Conservation (phyloP, 1,140 invertebrate species). For the Aphelenchoides fujianensis region DNA sequence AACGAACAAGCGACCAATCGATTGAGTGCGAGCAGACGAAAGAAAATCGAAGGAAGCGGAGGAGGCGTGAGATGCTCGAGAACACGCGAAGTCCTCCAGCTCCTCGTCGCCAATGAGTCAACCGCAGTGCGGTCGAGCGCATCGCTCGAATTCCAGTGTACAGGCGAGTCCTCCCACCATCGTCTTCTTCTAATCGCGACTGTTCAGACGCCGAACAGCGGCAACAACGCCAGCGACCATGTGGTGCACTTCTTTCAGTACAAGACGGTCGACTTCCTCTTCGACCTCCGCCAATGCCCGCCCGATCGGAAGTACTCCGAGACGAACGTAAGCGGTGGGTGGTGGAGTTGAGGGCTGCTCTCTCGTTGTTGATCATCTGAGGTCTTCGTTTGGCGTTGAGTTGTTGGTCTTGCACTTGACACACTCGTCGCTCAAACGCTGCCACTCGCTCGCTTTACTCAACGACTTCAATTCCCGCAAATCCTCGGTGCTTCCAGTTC, state of each 20-base stretch:
- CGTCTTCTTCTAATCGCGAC: not conserved
- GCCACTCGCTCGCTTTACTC: too few relatives aligned
- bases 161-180: constrained; percentile 22
- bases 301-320: constrained; percentile 27
- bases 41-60: too few relatives aligned
- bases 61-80: too few relatives aligned
- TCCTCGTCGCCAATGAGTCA: too few relatives aligned
- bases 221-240: not conserved
- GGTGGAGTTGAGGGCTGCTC: not conserved
- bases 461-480: not conserved
- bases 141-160: constrained; percentile 42
- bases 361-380: too few relatives aligned
- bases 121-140: constrained; percentile 14
- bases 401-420: too few relatives aligned
- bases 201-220: constrained; percentile 10
- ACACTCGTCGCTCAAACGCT: too few relatives aligned
- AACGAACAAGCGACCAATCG: too few relatives aligned
- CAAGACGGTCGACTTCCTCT: constrained; percentile 44
- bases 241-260: constrained; percentile 41
- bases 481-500: constrained; percentile 46
- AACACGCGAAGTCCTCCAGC: constrained; percentile 8
- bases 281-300: constrained; percentile 29
- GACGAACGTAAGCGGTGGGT: constrained; percentile 30
- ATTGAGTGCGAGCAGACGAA: too few relatives aligned
- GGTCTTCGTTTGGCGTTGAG: too few relatives aligned